Percentiles rank a stretch among this genome's conserved stretches.
These are phyloP conservation scores for Sinonovacula constricta DNA, from an alignment of 1,140 invertebrate species.

Conservation along the genomic window DNA sequence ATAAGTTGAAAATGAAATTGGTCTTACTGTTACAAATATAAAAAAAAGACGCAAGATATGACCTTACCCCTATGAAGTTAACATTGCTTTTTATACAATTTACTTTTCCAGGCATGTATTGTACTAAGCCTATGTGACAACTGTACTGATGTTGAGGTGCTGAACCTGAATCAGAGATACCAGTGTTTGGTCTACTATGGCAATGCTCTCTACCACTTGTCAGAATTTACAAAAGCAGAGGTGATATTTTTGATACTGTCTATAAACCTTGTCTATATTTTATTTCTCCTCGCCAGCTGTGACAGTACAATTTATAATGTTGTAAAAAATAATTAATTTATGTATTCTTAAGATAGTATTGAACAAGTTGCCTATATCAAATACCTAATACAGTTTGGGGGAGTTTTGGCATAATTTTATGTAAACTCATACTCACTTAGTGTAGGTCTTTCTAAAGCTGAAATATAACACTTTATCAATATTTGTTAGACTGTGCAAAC, in stretches of 20 bases:
- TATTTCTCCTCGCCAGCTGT: too few species aligned
- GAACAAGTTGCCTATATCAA: too few species aligned
- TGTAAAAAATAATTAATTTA: too few species aligned
- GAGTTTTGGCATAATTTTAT: too few species aligned
- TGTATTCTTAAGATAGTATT: too few species aligned
- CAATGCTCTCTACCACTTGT: conserved; percentile 84
- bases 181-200: conserved; percentile 85
- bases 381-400: too few species aligned
- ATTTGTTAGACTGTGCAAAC: too few species aligned
- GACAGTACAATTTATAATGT: too few species aligned
- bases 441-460: too few species aligned
- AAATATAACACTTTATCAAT: too few species aligned
- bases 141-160: conserved; percentile 80
- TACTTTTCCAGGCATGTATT: conserved; percentile 82
- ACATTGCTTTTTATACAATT: neutral
- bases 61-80: neutral
- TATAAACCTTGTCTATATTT: too few species aligned
- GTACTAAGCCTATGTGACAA: conserved; percentile 84
- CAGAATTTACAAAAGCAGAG: conserved; percentile 85
- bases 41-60: neutral
- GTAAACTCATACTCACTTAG: too few species aligned
- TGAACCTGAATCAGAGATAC: conserved; percentile 82
- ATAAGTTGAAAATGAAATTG: neutral
- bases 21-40: neutral
- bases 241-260: conserved; percentile 75